A percentile compares a stretch with the other conserved stretches of the same genome.
phyloP scores from a whole-genome alignment of 1,140 invertebrate species.

The Euwallacea fornicatus region DNA sequence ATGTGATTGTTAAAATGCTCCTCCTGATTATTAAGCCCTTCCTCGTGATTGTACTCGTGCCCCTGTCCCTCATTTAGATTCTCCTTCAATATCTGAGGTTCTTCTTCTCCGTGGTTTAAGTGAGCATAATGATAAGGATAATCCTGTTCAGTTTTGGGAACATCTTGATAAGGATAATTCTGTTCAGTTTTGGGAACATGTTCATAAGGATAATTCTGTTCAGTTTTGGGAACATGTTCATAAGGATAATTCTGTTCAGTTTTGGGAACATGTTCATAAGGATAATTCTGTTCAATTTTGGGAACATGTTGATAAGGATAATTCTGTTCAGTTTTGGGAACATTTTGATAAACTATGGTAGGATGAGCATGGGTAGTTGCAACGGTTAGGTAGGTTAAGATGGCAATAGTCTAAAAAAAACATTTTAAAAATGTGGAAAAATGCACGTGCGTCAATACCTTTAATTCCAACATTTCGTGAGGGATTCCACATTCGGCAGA shows the following conservation, averaged over 20 bases:
- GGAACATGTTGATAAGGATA: background rate
- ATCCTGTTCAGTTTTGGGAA: background rate
- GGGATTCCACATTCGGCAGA: background rate
- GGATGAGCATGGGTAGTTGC: background rate
- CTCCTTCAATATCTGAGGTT: background rate
- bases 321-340: background rate
- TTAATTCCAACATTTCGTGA: background rate
- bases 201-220: background rate
- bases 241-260: background rate
- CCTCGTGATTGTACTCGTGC: background rate
- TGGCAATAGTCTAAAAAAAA: background rate
- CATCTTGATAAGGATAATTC: constrained; percentile 8
- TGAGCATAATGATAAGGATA: background rate
- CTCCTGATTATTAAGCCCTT: background rate
- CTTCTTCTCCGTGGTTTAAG: background rate
- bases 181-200: background rate
- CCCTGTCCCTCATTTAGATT: background rate
- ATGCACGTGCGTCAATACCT: background rate
- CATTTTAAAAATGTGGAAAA: background rate
- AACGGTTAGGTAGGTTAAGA: background rate
- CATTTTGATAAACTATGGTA: constrained; percentile 13
- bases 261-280: no score
- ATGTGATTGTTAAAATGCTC: background rate
- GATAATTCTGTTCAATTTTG: background rate
- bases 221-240: no score